A percentile compares a stretch with the other conserved stretches of the same genome.
phyloP scores from a whole-genome alignment of 2,113 vertebrate species.

The Pleuronectes platessa region DNA sequence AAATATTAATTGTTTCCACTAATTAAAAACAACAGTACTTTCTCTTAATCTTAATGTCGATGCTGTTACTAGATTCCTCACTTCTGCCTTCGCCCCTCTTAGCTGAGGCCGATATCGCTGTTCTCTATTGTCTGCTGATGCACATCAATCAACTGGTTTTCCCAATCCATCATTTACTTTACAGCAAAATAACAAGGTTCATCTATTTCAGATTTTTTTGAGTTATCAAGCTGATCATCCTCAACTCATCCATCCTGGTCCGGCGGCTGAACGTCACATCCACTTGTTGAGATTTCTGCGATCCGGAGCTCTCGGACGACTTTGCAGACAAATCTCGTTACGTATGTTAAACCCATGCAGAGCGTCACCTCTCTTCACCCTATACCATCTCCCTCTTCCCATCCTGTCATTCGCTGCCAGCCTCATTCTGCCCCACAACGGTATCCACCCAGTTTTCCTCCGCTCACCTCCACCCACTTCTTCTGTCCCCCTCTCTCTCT shows the following conservation, averaged over 20 bases:
- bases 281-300: constrained; percentile 57
- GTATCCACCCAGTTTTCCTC: constrained; percentile 62
- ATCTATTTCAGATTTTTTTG: background rate
- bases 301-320: constrained; percentile 76
- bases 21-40: background rate
- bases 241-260: constrained; percentile 4
- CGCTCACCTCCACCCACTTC: constrained; percentile 36
- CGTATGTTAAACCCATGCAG: constrained; percentile 54
- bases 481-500: constrained; percentile 16
- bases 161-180: constrained; percentile 15
- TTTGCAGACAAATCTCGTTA: constrained; percentile 76
- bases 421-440: constrained; percentile 78
- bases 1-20: background rate
- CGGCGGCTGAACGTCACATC: constrained; percentile 39
- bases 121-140: constrained; percentile 28
- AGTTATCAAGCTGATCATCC: background rate
- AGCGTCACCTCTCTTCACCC: constrained; percentile 57
- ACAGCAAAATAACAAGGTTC: background rate
- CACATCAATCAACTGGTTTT: constrained; percentile 42
- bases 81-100: constrained; percentile 24
- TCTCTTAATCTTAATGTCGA: too few relatives aligned
- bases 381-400: constrained; percentile 46
- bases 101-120: constrained; percentile 22
- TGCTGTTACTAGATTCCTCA: constrained; percentile 25
- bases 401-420: constrained; percentile 73